These are phyloP conservation scores for Melipona bicolor DNA, from an alignment of 2,888 invertebrate species.

Conservation along the genomic window DNA sequence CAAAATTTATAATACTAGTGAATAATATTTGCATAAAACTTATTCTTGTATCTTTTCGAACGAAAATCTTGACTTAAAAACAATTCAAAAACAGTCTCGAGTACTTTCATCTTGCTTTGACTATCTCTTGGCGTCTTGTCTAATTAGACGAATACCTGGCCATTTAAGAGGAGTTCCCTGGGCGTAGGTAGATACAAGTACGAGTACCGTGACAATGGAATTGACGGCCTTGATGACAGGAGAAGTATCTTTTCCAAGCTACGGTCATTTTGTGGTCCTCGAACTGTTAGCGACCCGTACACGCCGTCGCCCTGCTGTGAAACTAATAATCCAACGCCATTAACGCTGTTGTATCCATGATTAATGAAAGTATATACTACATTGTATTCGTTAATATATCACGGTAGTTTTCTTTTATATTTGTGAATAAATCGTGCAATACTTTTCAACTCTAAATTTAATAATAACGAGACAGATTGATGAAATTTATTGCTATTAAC, in stretches of 20 bases:
- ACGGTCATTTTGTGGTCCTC: slow-evolving; percentile 84
- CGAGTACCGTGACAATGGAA: slow-evolving; percentile 85
- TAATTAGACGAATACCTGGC: slow-evolving; percentile 75
- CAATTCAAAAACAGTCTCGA: neutral
- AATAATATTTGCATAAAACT: neutral
- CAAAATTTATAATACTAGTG: neutral
- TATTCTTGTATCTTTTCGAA: neutral
- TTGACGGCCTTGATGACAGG: slow-evolving; percentile 86
- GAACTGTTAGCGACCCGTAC: slow-evolving; percentile 86
- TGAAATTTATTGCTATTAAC: neutral
- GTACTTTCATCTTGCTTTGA: neutral
- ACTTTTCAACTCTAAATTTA: neutral
- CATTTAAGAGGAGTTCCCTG: slow-evolving; percentile 84
- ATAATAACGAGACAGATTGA: neutral
- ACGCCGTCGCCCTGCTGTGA: slow-evolving; percentile 87
- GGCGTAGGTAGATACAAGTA: slow-evolving; percentile 79
- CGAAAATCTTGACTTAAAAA: neutral
- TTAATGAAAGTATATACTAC: neutral
- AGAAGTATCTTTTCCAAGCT: slow-evolving; percentile 85
- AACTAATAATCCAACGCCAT: slow-evolving; percentile 81
- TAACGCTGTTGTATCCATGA: slow-evolving; percentile 32
- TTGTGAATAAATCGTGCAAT: neutral
- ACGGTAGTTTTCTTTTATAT: neutral
- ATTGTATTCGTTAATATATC: neutral
- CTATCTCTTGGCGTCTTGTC: neutral